Base-by-base conservation (phyloP, 2,113 vertebrate genomes). In the Lepisosteus osseus region DNA sequence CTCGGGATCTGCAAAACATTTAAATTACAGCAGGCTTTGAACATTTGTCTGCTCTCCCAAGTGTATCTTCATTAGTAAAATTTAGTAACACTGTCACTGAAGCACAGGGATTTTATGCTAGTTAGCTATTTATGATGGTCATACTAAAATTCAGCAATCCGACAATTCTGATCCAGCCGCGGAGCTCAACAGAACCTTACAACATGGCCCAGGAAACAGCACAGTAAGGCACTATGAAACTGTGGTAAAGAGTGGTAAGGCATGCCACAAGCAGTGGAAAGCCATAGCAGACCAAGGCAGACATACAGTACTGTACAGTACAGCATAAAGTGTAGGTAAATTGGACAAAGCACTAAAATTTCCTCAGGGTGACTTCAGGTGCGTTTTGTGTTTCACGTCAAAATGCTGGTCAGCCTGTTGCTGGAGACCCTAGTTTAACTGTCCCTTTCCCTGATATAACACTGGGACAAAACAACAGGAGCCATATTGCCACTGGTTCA, bases 341-440 rank as follows among this genome's bases (percentile, higher is more conserved):
- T 83, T 82, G 15, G 15, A 17, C 15, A 17, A 17, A 17, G 15
- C 15, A 17, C 15, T 17, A 17, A 17, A 17, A 17, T 17, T 17
- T 17, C 15, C 15, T 17, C 15, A 17, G 15, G 15, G 15, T 17
- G 15, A 17, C 15, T 17, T 17, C 15, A 17, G 15, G 15, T 79
- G 78, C 79, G 76, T 61, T 56, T 15, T 29, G 47, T 70, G 72
- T 73, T 56, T 81, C 75, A 80, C 15, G 65, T 43, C 62, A 66
- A 47, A 7, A 63, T 72, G 79, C 75, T 68, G 71, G 67, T 79
- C 74, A 62, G 57, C 72, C 76, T 57, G 40, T 59, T 57, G 77
- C 55, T 72, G 75, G 17, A 68, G 79, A 72, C 73, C 78, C 80
- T 84, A 90, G 82, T 84, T 85, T 78, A 73, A 69, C 57, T 1